These are phyloP conservation scores for Hiodon alosoides DNA, from an alignment of 2,113 vertebrate genomes.

Conservation along the genomic window DNA sequence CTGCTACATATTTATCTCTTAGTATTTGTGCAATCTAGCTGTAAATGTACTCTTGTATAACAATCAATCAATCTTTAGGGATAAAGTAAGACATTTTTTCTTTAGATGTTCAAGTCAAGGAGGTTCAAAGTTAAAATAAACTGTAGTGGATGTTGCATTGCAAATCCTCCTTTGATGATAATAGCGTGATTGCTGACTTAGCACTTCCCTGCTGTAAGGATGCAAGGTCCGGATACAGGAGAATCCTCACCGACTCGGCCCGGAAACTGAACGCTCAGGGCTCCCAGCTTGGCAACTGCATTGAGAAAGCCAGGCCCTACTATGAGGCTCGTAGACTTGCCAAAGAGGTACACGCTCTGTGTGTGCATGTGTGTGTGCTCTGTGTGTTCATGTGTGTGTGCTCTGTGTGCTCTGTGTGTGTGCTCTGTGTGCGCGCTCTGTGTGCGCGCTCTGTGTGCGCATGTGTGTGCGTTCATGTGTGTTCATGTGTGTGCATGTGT, in stretches of 20 bases:
- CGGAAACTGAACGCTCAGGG: slow-evolving; percentile 79
- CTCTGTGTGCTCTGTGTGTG: too few species aligned
- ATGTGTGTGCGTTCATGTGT: too few species aligned
- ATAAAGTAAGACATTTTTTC: neutral
- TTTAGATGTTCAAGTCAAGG: slow-evolving; percentile 1
- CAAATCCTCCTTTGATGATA: neutral
- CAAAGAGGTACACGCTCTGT: slow-evolving; percentile 65
- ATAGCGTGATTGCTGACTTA: neutral
- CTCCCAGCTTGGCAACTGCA: slow-evolving; percentile 78
- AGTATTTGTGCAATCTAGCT: neutral
- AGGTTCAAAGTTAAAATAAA: neutral
- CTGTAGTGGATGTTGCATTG: neutral
- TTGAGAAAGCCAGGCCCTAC: slow-evolving; percentile 84
- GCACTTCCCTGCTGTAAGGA: slow-evolving; percentile 57
- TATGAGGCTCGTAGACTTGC: slow-evolving; percentile 81
- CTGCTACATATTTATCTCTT: neutral
- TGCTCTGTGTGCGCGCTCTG: too few species aligned
- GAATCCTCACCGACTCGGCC: slow-evolving; percentile 81
- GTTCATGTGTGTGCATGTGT: too few species aligned
- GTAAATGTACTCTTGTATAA: neutral
- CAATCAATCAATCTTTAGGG: neutral
- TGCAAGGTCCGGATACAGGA: slow-evolving; percentile 79
- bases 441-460: too few species aligned
- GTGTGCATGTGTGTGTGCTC: too few species aligned
- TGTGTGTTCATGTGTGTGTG: too few species aligned